Conservation (phyloP, 2,797 vertebrate genomes). For the Scleropages formosus region DNA sequence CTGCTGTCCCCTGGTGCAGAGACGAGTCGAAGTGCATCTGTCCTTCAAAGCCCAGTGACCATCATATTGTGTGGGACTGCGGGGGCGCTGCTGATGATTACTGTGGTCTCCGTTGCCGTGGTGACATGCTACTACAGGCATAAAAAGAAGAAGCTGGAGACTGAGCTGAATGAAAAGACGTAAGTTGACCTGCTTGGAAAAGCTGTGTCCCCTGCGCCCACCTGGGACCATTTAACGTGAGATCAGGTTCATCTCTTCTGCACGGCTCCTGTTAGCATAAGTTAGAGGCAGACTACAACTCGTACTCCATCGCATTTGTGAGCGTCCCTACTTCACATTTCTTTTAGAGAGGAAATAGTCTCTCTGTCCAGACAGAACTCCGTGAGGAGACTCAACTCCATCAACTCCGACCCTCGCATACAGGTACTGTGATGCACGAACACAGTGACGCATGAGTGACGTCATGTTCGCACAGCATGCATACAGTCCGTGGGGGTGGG, state of each 20-base stretch:
- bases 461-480: neutral
- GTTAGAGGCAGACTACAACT: too few species aligned
- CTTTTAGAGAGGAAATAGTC: constrained; percentile 66
- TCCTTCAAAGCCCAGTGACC: constrained; percentile 67
- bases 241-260: too few species aligned
- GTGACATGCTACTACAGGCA: constrained; percentile 75
- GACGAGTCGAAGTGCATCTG: rapidly evolving
- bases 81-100: constrained; percentile 66
- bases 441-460: neutral
- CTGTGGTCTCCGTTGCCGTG: constrained; percentile 71
- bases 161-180: constrained; percentile 71
- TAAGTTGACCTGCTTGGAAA: constrained; percentile 55
- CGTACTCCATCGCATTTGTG: neutral
- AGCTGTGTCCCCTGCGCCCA: too few species aligned
- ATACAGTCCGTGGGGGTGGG: too few species aligned
- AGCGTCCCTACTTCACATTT: constrained; percentile 2
- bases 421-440: constrained; percentile 55
- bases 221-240: too few species aligned
- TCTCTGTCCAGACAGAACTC: constrained; percentile 71
- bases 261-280: neutral
- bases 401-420: constrained; percentile 62
- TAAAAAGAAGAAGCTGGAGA: constrained; percentile 73
- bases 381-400: constrained; percentile 70
- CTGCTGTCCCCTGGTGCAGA: neutral
- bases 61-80: constrained; percentile 72